These are phyloP conservation scores for Heliconius ethilla DNA, from an alignment of 2,888 invertebrate species.

Conservation along the genomic window DNA sequence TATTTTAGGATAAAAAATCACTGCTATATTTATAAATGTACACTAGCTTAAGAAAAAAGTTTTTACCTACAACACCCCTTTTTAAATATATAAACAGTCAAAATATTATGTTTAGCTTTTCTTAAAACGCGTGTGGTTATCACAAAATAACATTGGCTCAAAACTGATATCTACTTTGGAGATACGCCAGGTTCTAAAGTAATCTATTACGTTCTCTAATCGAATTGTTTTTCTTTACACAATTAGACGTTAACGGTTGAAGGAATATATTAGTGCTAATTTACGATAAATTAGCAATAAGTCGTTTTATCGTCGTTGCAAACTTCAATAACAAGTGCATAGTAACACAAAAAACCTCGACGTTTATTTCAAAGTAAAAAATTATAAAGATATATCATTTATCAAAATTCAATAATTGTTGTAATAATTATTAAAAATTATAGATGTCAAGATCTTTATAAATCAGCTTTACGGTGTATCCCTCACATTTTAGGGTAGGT, in stretches of 20 bases:
- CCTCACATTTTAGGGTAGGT: too few relatives aligned
- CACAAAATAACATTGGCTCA: constrained; percentile 29
- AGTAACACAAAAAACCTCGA: not conserved
- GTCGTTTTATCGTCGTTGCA: not conserved
- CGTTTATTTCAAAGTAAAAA: not conserved
- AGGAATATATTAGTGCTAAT: not conserved
- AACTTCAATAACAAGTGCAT: not conserved
- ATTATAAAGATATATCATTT: not conserved
- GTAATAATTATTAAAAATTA: too few relatives aligned
- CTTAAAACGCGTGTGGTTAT: constrained; percentile 5
- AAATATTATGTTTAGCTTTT: not conserved
- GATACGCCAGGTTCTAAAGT: constrained; percentile 27
- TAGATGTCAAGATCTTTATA: too few relatives aligned
- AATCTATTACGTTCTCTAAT: constrained; percentile 23
- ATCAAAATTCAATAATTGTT: too few relatives aligned
- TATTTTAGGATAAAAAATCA: not conserved
- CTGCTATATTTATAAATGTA: not conserved
- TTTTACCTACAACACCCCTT: not conserved
- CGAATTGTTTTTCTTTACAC: constrained; percentile 10
- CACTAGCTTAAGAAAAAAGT: not conserved
- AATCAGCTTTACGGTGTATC: too few relatives aligned
- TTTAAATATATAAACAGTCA: not conserved
- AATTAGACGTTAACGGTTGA: constrained; percentile 2
- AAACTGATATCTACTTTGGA: constrained; percentile 23
- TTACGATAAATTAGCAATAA: constrained; percentile 1